Evolutionary conservation across 1,140 invertebrate species (phyloP), one percentile per base, ranked within the genome.

Genomic region (Sinella curviseta): DNA sequence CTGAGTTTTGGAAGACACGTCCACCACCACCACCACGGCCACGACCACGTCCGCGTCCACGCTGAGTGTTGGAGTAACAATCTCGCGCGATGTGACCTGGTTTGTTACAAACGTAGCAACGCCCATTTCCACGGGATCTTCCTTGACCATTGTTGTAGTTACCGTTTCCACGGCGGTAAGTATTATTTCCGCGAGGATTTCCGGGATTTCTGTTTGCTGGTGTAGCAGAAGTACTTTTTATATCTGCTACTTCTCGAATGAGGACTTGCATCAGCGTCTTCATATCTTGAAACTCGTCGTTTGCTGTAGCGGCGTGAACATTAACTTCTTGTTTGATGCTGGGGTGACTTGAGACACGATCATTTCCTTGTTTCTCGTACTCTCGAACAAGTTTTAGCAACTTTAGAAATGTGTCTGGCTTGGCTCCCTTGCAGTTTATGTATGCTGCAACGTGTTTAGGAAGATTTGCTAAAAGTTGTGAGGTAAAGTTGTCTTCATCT

Each of bases 231-330:
- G 20, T 48, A 12, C 39, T n/a, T 26, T 65, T 65, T n/a, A 65
- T 65, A 17, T 65, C 57, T 4, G 57, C 16, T 12, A 65, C 65
- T 70, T 70, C 65, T 31, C 24, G 30, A 30, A 65, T n/a, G 16
- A 65, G 26, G 57, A 65, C 26, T 16, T 65, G 16, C 57, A 65
- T 65, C 57, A 65, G 8, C 39, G 39, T 20, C 39, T 48, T 48
- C 39, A 48, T 48, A 20, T 48, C 39, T 48, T 8, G 8, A 8
- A 48, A 48, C 20, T 48, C 39, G 39, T 48, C 39, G 39, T 48
- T 48, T 48, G 39, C 39, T 48, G 39, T 48, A n/a, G 57, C n/a
- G n/a, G n/a, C n/a, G n/a, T n/a, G n/a, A n/a, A n/a, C 57, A 60
- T 60, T 60, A 17, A 60, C 24, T 60, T 60, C 57, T n/a, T 8